Percentiles rank a stretch among this genome's conserved stretches.
Evolutionary conservation across 2,113 vertebrate species (phyloP).

Genomic region (Neopipo cinnamomea): DNA sequence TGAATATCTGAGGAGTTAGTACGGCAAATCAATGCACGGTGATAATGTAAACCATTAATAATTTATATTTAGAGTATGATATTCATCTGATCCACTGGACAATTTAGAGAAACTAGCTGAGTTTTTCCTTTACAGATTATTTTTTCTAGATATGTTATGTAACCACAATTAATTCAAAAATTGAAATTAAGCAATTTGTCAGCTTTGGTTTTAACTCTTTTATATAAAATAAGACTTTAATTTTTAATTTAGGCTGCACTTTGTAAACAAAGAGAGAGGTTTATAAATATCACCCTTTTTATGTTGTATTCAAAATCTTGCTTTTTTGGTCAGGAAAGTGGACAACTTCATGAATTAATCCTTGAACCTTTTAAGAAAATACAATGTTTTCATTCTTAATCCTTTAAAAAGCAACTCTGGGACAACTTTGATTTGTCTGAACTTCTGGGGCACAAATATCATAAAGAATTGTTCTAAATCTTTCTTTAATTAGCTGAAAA

Average conservation of each 20-base stretch:
- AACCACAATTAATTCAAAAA: background rate
- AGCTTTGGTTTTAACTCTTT: background rate
- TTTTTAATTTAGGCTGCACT: background rate
- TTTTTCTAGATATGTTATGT: background rate
- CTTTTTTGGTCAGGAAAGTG: background rate
- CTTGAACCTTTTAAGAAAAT: background rate
- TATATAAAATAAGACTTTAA: background rate
- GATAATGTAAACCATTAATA: background rate
- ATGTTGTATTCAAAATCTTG: background rate
- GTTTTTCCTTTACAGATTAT: background rate
- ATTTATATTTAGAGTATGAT: background rate
- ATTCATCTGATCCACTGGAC: background rate
- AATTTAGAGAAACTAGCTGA: background rate
- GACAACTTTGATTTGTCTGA: background rate
- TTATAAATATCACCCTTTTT: background rate
- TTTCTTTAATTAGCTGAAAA: background rate
- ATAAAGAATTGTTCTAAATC: background rate
- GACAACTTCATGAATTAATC: background rate
- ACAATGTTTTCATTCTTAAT: background rate
- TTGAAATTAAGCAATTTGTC: rapidly evolving
- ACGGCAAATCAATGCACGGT: background rate
- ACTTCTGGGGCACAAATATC: background rate
- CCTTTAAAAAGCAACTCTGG: background rate
- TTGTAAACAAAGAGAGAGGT: background rate
- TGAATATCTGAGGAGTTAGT: background rate